Conservation (phyloP, 2,888 invertebrate species). For the Diaperis boleti region DNA sequence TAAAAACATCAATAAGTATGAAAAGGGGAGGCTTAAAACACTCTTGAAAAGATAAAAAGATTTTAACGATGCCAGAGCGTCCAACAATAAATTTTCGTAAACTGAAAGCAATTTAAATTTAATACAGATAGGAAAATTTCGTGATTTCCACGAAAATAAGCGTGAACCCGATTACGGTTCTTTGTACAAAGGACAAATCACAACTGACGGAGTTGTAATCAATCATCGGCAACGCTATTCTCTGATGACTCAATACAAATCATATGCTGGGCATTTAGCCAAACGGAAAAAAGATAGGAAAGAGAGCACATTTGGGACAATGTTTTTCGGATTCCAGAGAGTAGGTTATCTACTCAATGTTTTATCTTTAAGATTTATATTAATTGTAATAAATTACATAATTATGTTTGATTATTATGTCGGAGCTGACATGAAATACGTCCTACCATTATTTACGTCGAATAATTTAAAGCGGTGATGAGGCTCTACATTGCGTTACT, state of each 20-base stretch:
- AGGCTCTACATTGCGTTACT: too few relatives aligned
- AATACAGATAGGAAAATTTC: conserved; percentile 31
- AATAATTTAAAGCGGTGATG: too few relatives aligned
- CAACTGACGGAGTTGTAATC: neutral
- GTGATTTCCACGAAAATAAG: conserved; percentile 11
- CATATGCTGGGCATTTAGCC: neutral
- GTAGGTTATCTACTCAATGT: too few relatives aligned
- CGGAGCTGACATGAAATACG: too few relatives aligned
- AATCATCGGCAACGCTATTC: neutral
- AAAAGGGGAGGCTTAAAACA: conserved; percentile 21
- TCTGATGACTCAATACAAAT: neutral
- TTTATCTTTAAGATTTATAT: too few relatives aligned
- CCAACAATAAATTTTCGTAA: conserved; percentile 25
- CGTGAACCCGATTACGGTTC: neutral
- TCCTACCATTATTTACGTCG: too few relatives aligned
- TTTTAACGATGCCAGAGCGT: conserved; percentile 8
- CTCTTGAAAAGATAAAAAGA: conserved; percentile 25
- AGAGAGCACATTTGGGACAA: too few relatives aligned
- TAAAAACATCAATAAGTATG: conserved; percentile 41
- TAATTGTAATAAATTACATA: too few relatives aligned
- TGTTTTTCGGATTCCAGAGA: too few relatives aligned
- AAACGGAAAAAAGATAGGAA: too few relatives aligned
- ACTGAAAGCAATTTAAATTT: conserved; percentile 32
- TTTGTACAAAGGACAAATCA: conserved; percentile 8
- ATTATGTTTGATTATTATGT: too few relatives aligned